Conservation (phyloP, 2,113 vertebrate genomes). For the Cisticola juncidis region DNA sequence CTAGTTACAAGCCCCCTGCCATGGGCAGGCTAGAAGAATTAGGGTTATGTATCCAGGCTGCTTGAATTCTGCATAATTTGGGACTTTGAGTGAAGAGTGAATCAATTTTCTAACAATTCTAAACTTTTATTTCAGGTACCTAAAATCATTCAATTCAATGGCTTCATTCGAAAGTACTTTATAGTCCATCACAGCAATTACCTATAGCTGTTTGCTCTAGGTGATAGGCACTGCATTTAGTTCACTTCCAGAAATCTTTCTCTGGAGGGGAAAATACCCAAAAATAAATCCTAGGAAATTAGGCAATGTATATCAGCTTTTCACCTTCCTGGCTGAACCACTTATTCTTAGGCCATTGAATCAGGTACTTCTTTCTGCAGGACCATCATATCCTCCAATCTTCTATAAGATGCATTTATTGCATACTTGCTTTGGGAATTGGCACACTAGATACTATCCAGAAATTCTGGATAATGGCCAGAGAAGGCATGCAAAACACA, state of each 20-base stretch:
- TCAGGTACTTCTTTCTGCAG: background rate
- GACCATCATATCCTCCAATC: background rate
- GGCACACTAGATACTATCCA: background rate
- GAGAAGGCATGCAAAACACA: background rate
- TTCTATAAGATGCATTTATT: background rate
- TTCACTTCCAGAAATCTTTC: background rate
- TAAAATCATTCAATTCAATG: background rate
- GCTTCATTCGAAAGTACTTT: background rate
- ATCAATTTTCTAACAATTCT: background rate
- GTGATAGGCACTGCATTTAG: background rate
- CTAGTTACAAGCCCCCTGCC: background rate
- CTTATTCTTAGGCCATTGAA: background rate
- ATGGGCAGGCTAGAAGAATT: background rate
- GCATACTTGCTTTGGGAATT: background rate
- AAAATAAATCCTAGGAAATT: background rate
- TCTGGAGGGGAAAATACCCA: accelerated
- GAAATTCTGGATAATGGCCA: background rate
- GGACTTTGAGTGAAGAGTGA: background rate
- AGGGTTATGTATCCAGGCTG: background rate
- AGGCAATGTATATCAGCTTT: background rate
- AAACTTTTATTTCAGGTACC: background rate
- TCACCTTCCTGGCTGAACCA: background rate
- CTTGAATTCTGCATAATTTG: background rate
- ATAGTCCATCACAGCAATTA: background rate
- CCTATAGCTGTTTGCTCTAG: background rate